Percentiles rank a stretch among this genome's conserved stretches.
phyloP scores from a whole-genome alignment of 2,888 invertebrate species.

The Callosobruchus maculatus region DNA sequence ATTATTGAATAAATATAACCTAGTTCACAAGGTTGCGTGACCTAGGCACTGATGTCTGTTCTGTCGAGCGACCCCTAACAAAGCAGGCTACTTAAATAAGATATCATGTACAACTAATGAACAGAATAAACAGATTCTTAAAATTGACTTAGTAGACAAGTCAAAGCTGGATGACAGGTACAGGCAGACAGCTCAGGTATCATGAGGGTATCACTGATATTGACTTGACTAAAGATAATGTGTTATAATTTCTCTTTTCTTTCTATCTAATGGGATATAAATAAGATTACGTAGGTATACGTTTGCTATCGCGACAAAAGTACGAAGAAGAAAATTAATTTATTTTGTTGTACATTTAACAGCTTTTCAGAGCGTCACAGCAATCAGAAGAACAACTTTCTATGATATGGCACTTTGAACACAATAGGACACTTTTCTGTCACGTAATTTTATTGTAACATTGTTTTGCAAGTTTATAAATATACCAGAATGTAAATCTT shows the following conservation, averaged over 20 bases:
- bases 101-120: too few relatives aligned
- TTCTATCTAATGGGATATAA: not conserved
- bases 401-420: conserved; percentile 28
- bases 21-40: too few relatives aligned
- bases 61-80: too few relatives aligned
- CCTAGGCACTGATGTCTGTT: too few relatives aligned
- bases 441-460: conserved; percentile 20
- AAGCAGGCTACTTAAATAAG: too few relatives aligned
- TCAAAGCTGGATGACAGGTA: too few relatives aligned
- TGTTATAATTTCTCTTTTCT: not conserved
- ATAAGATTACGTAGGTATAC: not conserved
- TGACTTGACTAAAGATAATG: too few relatives aligned
- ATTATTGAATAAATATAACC: too few relatives aligned
- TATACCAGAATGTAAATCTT: conserved; percentile 6
- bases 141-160: too few relatives aligned
- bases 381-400: conserved; percentile 26
- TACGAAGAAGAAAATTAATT: not conserved
- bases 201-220: too few relatives aligned
- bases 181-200: too few relatives aligned
- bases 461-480: conserved; percentile 25
- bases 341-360: not conserved
- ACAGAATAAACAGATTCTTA: too few relatives aligned
- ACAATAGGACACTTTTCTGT: conserved; percentile 27
- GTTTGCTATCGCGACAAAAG: not conserved
- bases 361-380: conserved; percentile 29